Percentiles rank a stretch among this genome's conserved stretches.
phyloP scores from a whole-genome alignment of 2,888 invertebrate species.

The Rambutsinella grinnellia region DNA sequence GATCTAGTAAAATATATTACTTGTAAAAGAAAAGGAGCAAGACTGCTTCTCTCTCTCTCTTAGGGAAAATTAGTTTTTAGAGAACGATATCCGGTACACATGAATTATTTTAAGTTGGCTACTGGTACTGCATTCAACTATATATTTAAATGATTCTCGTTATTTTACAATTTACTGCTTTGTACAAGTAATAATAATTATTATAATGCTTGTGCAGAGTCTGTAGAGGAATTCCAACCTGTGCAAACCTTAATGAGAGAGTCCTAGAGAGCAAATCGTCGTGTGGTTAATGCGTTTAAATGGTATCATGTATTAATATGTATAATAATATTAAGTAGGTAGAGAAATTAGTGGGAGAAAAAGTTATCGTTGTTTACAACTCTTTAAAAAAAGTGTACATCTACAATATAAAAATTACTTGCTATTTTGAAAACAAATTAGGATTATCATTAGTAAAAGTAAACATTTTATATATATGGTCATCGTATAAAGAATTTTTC shows the following conservation, averaged over 20 bases:
- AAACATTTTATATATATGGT: too few species aligned
- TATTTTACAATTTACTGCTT: too few species aligned
- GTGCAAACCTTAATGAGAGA: neutral
- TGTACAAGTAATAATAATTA: neutral
- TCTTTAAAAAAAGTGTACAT: neutral
- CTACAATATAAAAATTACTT: neutral
- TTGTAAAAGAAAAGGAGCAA: neutral
- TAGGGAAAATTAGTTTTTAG: conserved; percentile 25
- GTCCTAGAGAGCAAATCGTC: neutral
- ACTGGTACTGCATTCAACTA: too few species aligned
- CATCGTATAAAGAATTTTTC: too few species aligned
- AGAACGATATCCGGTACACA: conserved; percentile 39
- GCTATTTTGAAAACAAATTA: neutral
- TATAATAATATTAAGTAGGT: conserved; percentile 24
- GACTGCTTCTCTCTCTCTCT: neutral
- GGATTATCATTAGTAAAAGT: neutral
- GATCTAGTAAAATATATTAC: too few species aligned
- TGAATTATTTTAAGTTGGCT: conserved; percentile 1
- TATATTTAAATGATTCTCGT: too few species aligned
- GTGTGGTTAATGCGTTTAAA: conserved; percentile 18
- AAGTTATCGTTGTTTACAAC: too few species aligned
- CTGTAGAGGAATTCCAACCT: neutral
- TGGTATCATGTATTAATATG: conserved; percentile 35
- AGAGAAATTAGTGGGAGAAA: too few species aligned
- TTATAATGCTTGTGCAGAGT: too few species aligned